Evolutionary conservation across 2,113 vertebrate species (phyloP), one percentile per base, ranked within the genome.

Genomic region (Chiloscyllium plagiosum): DNA sequence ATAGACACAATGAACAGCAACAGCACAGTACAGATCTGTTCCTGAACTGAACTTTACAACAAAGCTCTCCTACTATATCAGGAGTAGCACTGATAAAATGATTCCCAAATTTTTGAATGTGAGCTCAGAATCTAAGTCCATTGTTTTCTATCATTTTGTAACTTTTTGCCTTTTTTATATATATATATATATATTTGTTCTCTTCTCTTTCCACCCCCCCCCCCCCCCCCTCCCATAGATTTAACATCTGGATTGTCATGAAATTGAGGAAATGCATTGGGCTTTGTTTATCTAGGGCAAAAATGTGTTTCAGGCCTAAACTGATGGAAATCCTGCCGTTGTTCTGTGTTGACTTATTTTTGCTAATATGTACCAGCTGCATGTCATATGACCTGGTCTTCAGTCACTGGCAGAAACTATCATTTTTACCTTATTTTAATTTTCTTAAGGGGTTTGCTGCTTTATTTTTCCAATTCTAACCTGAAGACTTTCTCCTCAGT

Each of bases 401-500:
- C 94, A 95, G 68, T 95, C 69, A 95, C 94, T 95, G 94, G 68
- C 68, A 72, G 94, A 95, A 72, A 42, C 68, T 47, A 42, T 95
- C 68, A 72, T 50, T 42, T 68, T 93, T 72, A 29, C 13, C 37
- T 50, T 52, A 52, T 76, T 52, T 72, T 95, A 42, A 4, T 72
- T 72, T 72, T 72, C 68, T 95, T 69, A 72, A 95, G 69, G 69
- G 68, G 69, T 70, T 72, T 90, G 56, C 65, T 24, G 37, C 42
- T 95, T 70, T 72, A 50, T 80, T 96, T 96, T 94, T 96, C 86
- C 96, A 97, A 96, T 97, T 97, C 97, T 97, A 97, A 98, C 96
- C 89, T 96, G 7, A 85, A 96, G 95, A 97, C 97, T 97, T 97
- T 98, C 97, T 97, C 97, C 96, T 96, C 97, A 97, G 97, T 97